A percentile compares a stretch with the other conserved stretches of the same genome.
Conservation (phyloP, 2,888 invertebrate species). For the Cecidostiba fungosa region DNA sequence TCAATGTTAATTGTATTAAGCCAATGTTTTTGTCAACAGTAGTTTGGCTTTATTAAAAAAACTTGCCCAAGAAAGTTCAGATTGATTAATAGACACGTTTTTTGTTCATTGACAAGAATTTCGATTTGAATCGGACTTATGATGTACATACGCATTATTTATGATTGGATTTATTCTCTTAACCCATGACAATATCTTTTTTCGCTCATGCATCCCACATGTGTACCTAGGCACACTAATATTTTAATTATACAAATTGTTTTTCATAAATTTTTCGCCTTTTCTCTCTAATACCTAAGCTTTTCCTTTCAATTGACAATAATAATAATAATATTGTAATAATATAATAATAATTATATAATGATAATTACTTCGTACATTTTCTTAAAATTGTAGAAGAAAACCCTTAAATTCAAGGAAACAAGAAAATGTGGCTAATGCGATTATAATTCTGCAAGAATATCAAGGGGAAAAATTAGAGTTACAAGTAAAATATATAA, state of each 20-base stretch:
- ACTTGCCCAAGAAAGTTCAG: constrained; percentile 21
- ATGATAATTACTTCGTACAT: constrained; percentile 61
- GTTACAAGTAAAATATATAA: constrained; percentile 40
- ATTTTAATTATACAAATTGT: constrained; percentile 77
- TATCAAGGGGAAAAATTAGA: constrained; percentile 24
- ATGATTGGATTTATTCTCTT: constrained; percentile 60
- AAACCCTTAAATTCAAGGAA: constrained; percentile 56
- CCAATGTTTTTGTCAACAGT: constrained; percentile 7
- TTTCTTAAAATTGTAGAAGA: constrained; percentile 62
- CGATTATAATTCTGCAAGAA: constrained; percentile 44
- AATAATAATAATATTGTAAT: constrained; percentile 53
- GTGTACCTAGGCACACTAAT: constrained; percentile 71
- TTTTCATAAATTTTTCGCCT: constrained; percentile 68
- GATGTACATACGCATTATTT: constrained; percentile 52
- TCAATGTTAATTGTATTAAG: constrained; percentile 25
- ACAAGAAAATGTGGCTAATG: constrained; percentile 42
- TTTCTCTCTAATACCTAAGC: constrained; percentile 70
- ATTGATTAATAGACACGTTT: constrained; percentile 41
- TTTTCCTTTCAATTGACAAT: constrained; percentile 63
- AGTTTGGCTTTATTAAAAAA: constrained; percentile 22
- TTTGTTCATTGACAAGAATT: constrained; percentile 49
- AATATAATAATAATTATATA: constrained; percentile 29
- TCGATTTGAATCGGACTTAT: constrained; percentile 47
- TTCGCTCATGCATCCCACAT: constrained; percentile 61
- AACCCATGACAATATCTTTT: constrained; percentile 65